Base-by-base conservation (phyloP, 2,888 invertebrate genomes). In the Oxyteleia sp. region DNA sequence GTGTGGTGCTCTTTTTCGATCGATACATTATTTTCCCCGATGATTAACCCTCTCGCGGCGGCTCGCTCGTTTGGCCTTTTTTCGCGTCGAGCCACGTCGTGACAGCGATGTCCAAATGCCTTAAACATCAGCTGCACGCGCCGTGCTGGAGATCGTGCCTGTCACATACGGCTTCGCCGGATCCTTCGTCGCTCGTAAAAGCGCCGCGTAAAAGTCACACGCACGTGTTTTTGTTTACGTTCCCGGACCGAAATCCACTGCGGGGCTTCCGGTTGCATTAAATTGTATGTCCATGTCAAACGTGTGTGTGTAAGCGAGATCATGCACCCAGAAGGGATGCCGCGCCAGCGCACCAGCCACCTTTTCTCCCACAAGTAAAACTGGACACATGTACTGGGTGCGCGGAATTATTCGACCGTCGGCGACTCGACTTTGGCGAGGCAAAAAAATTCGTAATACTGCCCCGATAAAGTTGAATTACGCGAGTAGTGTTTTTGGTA, bases 151-250 rank as follows among this genome's bases (percentile, higher is more conserved):
- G 32, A 4, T 8, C 32, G 32, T 32, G 32, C 32, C 32, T 8
- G 32, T 32, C 32, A 32, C 32, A 32, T 32, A 32, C 53, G 43
- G 18, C 41, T 20, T 16, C 49, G 15, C 11, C 64, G 16, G 15
- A 29, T 57, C 38, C 23, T 49, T 35, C 8, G n/a, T 32, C 23
- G 66, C 68, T 55, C 68, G 68, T 68, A 68, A 68, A 66, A 68
- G 53, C 43, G 20, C 55, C 68, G 68, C 29, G 43, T 68, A 68
- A 68, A 55, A 68, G 68, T 68, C 68, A 68, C 51, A 68, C 51
- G 68, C 68, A 68, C 68, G 68, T 68, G 55, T 68, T 68, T 68
- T 68, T 53, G 68, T 66, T 49, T 49, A 49, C 35, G 49, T 64
- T n/a, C 18, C 49, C 35, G 49, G 8, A 59, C 41, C n/a, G 13